Evolutionary conservation across 2,888 invertebrate species (phyloP).

Genomic region (Chloroclysta siterata): DNA sequence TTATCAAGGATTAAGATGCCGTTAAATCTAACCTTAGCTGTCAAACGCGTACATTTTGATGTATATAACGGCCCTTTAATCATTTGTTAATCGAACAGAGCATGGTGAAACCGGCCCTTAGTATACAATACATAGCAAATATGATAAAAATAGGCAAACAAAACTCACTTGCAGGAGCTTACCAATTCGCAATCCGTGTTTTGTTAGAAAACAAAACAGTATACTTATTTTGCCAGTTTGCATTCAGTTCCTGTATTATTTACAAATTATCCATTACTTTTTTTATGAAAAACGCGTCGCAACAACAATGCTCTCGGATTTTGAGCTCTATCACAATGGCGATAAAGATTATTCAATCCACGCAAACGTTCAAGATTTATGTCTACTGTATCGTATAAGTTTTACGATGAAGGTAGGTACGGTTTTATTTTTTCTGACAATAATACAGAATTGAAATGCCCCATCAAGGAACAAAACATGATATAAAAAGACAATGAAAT

Average conservation of each 20-base stretch:
- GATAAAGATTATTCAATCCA: not conserved
- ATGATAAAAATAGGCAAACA: no score
- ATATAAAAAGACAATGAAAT: constrained; percentile 28
- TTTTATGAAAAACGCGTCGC: not conserved
- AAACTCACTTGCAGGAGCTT: no score
- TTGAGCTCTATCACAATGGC: not conserved
- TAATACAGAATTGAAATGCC: constrained; percentile 34
- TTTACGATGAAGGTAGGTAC: constrained; percentile 13
- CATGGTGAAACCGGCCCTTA: no score
- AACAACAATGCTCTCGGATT: not conserved
- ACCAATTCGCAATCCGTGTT: no score
- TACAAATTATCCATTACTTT: constrained; percentile 1
- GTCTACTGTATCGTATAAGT: constrained; percentile 18
- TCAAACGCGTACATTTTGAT: no score
- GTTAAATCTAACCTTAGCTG: no score
- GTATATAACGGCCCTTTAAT: no score
- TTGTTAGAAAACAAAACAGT: no score
- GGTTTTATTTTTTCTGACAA: constrained; percentile 38
- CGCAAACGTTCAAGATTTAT: constrained; percentile 8
- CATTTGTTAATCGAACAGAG: no score
- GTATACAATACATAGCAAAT: no score
- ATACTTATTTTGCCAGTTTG: not conserved
- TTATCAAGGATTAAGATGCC: no score
- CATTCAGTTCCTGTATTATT: not conserved
- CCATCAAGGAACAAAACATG: constrained; percentile 35